Evolutionary conservation across 2,113 vertebrate genomes (phyloP), one percentile per base, ranked within the genome.

Genomic region (Sphaerodactylus townsendi): DNA sequence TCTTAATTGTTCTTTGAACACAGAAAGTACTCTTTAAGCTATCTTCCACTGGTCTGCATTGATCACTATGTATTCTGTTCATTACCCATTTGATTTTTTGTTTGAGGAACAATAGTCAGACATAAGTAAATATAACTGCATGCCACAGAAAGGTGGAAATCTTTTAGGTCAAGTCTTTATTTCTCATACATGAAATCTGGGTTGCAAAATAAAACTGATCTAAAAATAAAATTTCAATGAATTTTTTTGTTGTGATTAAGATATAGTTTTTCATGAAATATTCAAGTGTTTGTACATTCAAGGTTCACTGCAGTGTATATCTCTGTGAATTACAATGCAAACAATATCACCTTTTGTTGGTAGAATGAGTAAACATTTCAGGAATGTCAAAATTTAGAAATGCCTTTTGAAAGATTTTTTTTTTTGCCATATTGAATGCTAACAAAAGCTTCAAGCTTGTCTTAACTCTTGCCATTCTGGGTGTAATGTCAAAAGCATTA

Each of bases 391-490:
- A 2, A 62, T 35, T 50, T n/a, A 41, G 79, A 68, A 70, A 37
- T 53, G 65, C 59, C 75, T 82, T 84, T 85, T 80, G 86, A 75
- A 33, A 28, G 37, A 66, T 66, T 73, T 28, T 72, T 1, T 88
- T 59, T 88, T 71, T 89, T 92, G 83, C 71, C 56, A 80, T 44
- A 15, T 66, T 8, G 44, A 66, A 78, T 86, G 88, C 50, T 82
- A 35, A 85, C 83, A n/a, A 87, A 89, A 82, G 56, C 77, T 56
- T 41, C n/a, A n/a, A n/a, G n/a, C n/a, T n/a, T n/a, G 66, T 86
- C 62, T 77, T 90, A 59, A 79, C 77, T 83, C 68, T 72, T 10
- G 66, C 71, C 48, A 25, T 9, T 1, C 66, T 71, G 82, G 86
- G 56, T 82, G 66, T 75, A 46, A 30, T 48, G 71, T 79, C 80